Conservation (phyloP, 2,888 invertebrate genomes). For the Acrocera orbiculus region DNA sequence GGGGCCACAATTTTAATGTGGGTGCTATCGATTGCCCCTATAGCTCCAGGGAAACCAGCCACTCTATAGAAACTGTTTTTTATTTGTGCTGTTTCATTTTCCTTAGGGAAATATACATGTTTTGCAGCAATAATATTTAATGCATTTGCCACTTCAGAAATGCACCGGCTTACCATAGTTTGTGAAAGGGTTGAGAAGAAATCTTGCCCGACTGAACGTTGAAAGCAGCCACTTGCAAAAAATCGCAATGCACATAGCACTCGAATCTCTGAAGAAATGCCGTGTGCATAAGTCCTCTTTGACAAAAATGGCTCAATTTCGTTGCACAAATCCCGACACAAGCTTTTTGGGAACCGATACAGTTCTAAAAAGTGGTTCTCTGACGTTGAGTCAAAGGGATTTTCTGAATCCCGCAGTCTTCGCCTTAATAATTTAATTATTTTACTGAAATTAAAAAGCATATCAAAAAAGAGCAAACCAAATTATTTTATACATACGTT, state of each 20-base stretch:
- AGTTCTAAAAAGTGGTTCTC: conserved; percentile 3
- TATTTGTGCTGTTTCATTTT: background rate
- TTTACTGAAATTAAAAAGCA: background rate
- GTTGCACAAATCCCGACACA: background rate
- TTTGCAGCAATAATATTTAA: conserved; percentile 2
- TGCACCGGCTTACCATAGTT: conserved; percentile 2
- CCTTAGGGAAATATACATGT: background rate
- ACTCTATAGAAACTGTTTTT: background rate
- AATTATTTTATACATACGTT: too few species aligned
- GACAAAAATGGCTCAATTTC: conserved; percentile 1
- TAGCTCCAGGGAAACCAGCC: background rate
- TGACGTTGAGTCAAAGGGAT: conserved; percentile 3
- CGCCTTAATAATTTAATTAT: background rate
- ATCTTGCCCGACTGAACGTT: conserved; percentile 4
- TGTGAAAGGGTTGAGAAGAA: background rate
- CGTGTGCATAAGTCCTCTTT: background rate
- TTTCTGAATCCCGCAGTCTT: conserved; percentile 3
- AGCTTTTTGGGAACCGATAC: conserved; percentile 5
- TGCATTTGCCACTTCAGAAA: conserved; percentile 1
- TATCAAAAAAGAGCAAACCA: too few species aligned
- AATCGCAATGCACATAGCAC: background rate
- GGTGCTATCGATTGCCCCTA: background rate
- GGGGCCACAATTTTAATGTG: background rate
- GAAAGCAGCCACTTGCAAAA: conserved; percentile 3
- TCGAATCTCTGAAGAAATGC: background rate